Percentiles rank a stretch among this genome's conserved stretches.
These are phyloP conservation scores for Punctoribates punctum DNA, from an alignment of 2,888 invertebrate species.

Conservation along the genomic window DNA sequence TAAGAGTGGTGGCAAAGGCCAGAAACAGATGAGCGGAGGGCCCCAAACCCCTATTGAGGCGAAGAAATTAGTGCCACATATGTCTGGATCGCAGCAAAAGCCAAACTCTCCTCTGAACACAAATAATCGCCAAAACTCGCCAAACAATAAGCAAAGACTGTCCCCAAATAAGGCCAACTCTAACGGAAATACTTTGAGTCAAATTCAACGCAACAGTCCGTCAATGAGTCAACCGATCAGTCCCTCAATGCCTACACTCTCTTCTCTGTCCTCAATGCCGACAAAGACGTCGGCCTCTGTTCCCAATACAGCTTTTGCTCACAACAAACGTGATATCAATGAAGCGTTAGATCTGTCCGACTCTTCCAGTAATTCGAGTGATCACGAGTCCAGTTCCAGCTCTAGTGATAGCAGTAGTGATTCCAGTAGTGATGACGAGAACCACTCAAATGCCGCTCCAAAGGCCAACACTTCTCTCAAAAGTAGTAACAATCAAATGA, in stretches of 20 bases:
- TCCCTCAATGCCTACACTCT: conserved; percentile 30
- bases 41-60: not conserved
- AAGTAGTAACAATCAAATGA: not conserved
- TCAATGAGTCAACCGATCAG: conserved; percentile 27
- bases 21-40: not conserved
- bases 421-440: conserved; percentile 49
- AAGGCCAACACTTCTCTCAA: not conserved
- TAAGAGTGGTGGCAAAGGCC: not conserved
- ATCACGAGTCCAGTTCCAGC: conserved; percentile 46
- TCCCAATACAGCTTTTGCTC: conserved; percentile 9
- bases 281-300: conserved; percentile 23
- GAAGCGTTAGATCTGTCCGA: conserved; percentile 52
- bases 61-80: conserved; percentile 36
- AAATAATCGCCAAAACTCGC: conserved; percentile 35
- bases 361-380: conserved; percentile 53
- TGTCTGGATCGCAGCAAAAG: conserved; percentile 20
- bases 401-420: conserved; percentile 48
- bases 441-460: not conserved
- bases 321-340: conserved; percentile 29
- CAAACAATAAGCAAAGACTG: conserved; percentile 32
- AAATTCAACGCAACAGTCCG: conserved; percentile 1
- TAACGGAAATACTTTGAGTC: conserved; percentile 17
- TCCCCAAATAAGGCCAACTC: conserved; percentile 32
- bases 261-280: conserved; percentile 2
- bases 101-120: conserved; percentile 7